Percentiles rank a stretch among this genome's conserved stretches.
Conservation (phyloP, 2,888 invertebrate species). For the Cantharis nigra region DNA sequence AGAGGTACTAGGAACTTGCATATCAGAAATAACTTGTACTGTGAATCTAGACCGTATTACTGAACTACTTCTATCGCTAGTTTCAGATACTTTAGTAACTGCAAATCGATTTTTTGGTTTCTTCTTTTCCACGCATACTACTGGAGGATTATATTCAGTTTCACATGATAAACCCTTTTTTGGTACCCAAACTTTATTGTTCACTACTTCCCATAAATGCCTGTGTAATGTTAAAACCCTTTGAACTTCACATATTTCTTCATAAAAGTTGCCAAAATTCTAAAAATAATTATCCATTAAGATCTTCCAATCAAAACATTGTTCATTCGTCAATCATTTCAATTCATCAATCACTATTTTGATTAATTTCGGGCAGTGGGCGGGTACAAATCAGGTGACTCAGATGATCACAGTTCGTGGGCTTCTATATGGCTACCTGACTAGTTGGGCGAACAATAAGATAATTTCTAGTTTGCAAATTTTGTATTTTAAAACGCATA, state of each 20-base stretch:
- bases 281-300: neutral
- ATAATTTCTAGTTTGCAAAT: too few species aligned
- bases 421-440: too few species aligned
- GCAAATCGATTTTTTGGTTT: neutral
- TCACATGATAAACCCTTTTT: neutral
- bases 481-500: too few species aligned
- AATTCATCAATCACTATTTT: too few species aligned
- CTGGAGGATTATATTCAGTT: neutral
- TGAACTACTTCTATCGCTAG: neutral
- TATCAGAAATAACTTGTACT: neutral
- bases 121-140: neutral
- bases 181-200: neutral
- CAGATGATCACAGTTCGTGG: too few species aligned
- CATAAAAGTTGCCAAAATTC: neutral
- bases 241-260: neutral
- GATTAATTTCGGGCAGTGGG: too few species aligned
- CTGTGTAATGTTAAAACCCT: neutral
- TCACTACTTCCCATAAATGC: neutral
- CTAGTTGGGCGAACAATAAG: too few species aligned
- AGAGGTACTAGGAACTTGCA: neutral
- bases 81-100: neutral
- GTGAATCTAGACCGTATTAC: neutral
- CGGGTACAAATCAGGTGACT: too few species aligned
- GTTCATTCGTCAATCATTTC: too few species aligned
- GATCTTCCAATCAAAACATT: neutral